Conservation (phyloP, 2,113 vertebrate genomes). For the Leptodactylus fuscus region DNA sequence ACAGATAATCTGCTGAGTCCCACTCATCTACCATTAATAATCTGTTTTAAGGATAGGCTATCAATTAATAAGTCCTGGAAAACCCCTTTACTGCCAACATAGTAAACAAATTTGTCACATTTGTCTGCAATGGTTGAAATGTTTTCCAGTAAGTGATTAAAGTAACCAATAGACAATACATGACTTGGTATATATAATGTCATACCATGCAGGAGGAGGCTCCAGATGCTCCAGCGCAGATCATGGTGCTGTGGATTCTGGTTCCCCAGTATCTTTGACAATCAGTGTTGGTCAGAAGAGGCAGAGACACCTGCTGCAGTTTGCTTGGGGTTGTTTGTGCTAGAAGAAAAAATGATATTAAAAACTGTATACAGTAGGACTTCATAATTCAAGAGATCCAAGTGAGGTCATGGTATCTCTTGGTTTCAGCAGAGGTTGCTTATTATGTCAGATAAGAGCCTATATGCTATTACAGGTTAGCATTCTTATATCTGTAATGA, state of each 20-base stretch:
- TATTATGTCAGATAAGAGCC: not conserved
- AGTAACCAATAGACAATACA: not conserved
- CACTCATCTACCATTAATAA: too few relatives aligned
- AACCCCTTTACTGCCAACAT: too few relatives aligned
- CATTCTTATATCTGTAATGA: not conserved
- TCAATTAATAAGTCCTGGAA: too few relatives aligned
- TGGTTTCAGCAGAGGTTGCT: not conserved
- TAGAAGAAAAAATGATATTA: slow-evolving; percentile 59
- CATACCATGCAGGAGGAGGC: slow-evolving; percentile 81
- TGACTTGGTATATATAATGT: too few relatives aligned
- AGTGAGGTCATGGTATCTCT: not conserved
- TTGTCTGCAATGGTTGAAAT: too few relatives aligned
- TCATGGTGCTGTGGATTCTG: slow-evolving; percentile 72
- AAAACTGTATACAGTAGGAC: too few relatives aligned
- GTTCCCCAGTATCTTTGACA: slow-evolving; percentile 74
- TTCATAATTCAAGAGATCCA: too few relatives aligned
- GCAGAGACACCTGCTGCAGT: slow-evolving; percentile 79
- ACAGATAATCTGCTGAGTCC: too few relatives aligned
- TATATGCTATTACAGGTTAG: not conserved
- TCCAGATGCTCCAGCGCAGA: slow-evolving; percentile 78
- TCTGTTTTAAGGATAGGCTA: too few relatives aligned
- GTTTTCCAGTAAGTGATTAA: not conserved
- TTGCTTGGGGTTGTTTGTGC: slow-evolving; percentile 71
- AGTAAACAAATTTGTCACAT: too few relatives aligned
- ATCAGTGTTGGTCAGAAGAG: slow-evolving; percentile 71